Base-by-base conservation (phyloP, 2,113 vertebrate genomes). In the Stomatorhinus ivindoensis region DNA sequence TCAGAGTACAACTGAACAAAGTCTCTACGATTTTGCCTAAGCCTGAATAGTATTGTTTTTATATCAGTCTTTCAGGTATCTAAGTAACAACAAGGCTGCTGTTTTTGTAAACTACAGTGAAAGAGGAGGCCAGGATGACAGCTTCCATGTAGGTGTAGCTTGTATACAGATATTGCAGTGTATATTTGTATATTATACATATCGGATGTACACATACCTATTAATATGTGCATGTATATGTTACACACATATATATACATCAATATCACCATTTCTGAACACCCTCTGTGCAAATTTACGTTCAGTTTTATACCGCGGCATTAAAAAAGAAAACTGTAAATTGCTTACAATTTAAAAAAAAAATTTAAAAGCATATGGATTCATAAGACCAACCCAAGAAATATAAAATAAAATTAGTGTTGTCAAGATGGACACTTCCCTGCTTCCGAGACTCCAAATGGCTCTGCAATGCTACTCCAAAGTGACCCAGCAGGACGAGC, bases 301-400 rank as follows among this genome's bases (percentile, higher is more conserved):
- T 96, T 98, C 97, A 97, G 98, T 97, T 98, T 97, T 97, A 98
- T 96, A 96, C 95, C 94, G 95, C 93, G 95, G 95, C 95, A 96
- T 96, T 94, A 95, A 96, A 94, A 96, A 89, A 96, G 95, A 95
- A 95, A 94, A 96, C 94, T 95, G 89, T 88, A 96, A 94, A 95
- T 95, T 51, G 90, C 83, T 88, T 88, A 89, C 92, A 83, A 50
- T 93, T 95, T 95, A 46, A 46, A 96, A 97, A 97, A 46, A 83
- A 88, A n/a, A 31, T 50, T 80, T 88, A 24, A 42, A 92, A 90
- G 89, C 65, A 89, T 53, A 90, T 85, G 93, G 94, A 95, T 95
- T 95, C 94, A 94, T 91, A 92, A 94, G 95, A 93, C 95, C 95
- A 94, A 95, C 95, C 95, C 95, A 96, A 93, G 92, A 93, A 92